Evolutionary conservation across 2,797 vertebrate genomes (phyloP).

Genomic region (Gambelia wislizenii): DNA sequence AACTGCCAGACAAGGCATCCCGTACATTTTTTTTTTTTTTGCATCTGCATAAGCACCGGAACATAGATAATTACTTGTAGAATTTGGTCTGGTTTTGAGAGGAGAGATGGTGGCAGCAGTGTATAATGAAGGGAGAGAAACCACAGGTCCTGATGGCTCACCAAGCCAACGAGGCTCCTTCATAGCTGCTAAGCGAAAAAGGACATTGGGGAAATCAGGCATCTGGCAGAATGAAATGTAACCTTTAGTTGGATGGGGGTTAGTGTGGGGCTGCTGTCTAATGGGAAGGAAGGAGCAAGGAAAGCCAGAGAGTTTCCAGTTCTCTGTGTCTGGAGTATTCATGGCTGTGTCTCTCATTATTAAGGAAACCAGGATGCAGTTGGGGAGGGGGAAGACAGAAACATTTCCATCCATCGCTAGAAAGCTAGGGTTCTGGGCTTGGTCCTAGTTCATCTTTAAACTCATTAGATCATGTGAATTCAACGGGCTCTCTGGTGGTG

Average conservation of each 20-base stretch:
- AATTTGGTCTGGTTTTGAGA: constrained; percentile 64
- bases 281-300: neutral
- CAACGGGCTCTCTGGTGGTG: no score
- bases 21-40: constrained; percentile 59
- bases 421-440: neutral
- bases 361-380: neutral
- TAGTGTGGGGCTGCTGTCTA: constrained; percentile 39
- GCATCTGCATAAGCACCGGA: constrained; percentile 66
- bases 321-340: neutral
- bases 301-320: neutral
- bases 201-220: constrained; percentile 44
- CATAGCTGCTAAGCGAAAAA: constrained; percentile 57
- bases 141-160: neutral
- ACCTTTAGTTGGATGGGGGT: neutral
- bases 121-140: constrained; percentile 66
- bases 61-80: constrained; percentile 70
- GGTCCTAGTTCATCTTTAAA: neutral
- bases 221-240: constrained; percentile 38
- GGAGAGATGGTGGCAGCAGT: constrained; percentile 24
- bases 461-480: no score
- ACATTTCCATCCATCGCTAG: neutral
- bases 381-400: neutral
- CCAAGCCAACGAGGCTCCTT: constrained; percentile 5
- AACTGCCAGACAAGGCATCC: constrained; percentile 69
- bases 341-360: neutral